phyloP scores from a whole-genome alignment of 2,888 invertebrate genomes.

The Corythucha ciliata region DNA sequence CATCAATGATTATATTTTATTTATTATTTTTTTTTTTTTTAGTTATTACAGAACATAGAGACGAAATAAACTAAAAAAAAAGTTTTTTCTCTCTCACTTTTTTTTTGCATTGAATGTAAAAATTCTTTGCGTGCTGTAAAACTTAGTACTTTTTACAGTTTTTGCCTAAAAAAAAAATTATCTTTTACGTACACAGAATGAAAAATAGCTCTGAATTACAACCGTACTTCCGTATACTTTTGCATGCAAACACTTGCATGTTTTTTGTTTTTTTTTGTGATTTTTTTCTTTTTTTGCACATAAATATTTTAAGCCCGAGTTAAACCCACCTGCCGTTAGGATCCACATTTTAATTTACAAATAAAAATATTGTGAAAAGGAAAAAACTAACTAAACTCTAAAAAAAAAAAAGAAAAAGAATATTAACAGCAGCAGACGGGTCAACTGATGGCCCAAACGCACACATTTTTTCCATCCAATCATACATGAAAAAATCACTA shows the following conservation, averaged over 20 bases:
- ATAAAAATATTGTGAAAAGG: constrained; percentile 13
- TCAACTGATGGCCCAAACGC: background rate
- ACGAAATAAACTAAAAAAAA: constrained; percentile 34
- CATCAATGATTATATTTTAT: constrained; percentile 35
- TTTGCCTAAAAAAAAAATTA: constrained; percentile 27
- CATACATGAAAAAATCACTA: constrained; percentile 31
- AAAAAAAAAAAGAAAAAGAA: background rate
- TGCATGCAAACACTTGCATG: constrained; percentile 29
- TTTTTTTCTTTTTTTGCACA: constrained; percentile 31
- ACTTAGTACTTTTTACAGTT: constrained; percentile 28
- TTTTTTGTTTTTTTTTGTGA: no score
- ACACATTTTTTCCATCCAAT: constrained; percentile 5
- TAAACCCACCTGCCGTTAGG: constrained; percentile 30
- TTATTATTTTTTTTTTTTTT: constrained; percentile 36
- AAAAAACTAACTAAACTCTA: constrained; percentile 12
- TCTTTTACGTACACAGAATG: constrained; percentile 33
- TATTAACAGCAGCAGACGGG: background rate
- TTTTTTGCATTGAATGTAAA: constrained; percentile 29
- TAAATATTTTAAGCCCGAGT: constrained; percentile 30
- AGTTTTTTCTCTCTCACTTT: no score
- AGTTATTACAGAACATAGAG: constrained; percentile 36
- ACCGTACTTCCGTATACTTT: constrained; percentile 33
- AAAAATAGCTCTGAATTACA: constrained; percentile 33
- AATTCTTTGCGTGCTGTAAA: constrained; percentile 33
- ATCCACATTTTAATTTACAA: constrained; percentile 10